Evolutionary conservation across 2,113 vertebrate species (phyloP), one percentile per base, ranked within the genome.

Genomic region (Nyctereutes procyonoides): DNA sequence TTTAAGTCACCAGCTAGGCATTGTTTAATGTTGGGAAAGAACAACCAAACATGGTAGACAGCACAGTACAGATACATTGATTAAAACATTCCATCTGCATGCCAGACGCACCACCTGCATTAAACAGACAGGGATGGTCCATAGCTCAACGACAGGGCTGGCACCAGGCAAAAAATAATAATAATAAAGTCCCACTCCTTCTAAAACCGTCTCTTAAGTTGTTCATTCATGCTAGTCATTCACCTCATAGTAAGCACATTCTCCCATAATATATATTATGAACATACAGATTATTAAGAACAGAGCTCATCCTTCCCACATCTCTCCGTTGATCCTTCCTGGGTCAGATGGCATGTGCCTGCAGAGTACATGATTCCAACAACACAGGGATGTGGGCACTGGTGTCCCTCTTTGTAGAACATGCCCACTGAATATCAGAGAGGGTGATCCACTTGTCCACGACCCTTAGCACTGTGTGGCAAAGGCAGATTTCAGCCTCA

Each of bases 341-440:
- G 71, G 24, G 32, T 71, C 92, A 58, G 67, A 19, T 13, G 63
- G 20, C 14, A 16, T 22, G 38, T 28, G 1, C 32, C 20, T 55
- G 51, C 73, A 67, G 63, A 79, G 5, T 53, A 35, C 8, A 0
- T 63, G 38, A 83, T 62, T 43, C 53, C 12, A 69, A 55, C 0
- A 13, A 26, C 0, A 1, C 0, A 8, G 5, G 12, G 13, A 82
- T n/a, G 53, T 58, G 38, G 51, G 30, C 3, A 1, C 53, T 79
- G 28, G 19, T 48, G 14, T 22, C 16, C 15, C 4, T 24, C 60
- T 16, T 26, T 10, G 48, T 8, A n/a, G 74, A 32, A 32, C 30
- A 38, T n/a, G 11, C 38, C 43, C 17, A 20, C 1, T 48, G 79
- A 71, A 69, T 8, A 77, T 77, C 48, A 19, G 9, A 58, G 71